Percentiles rank a stretch among this genome's conserved stretches.
Evolutionary conservation across 2,888 invertebrate species (phyloP).

Genomic region (Pammene aurita): DNA sequence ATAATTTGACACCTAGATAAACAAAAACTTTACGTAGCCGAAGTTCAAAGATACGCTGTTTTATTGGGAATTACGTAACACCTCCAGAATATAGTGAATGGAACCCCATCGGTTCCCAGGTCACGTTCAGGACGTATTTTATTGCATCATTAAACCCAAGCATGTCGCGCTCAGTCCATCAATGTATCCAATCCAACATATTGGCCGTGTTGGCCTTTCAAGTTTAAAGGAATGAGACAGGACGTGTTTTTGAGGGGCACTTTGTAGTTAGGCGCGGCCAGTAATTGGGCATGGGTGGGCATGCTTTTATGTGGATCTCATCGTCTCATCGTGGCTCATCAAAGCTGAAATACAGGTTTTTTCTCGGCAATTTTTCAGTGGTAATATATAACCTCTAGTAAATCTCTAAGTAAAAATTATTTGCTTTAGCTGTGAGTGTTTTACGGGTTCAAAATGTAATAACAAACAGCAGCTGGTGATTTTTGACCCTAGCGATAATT

Average conservation of each 20-base stretch:
- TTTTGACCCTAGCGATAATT: too few species aligned
- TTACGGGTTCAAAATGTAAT: too few species aligned
- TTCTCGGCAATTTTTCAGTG: too few species aligned
- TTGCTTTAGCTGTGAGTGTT: too few species aligned
- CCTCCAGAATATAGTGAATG: constrained; percentile 6
- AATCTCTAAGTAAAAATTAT: too few species aligned
- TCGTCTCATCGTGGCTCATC: too few species aligned
- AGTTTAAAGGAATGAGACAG: constrained; percentile 17
- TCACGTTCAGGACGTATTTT: constrained; percentile 67
- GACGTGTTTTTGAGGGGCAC: constrained; percentile 2
- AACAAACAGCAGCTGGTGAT: too few species aligned
- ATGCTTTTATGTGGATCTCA: not conserved
- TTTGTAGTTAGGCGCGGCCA: not conserved
- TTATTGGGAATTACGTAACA: not conserved
- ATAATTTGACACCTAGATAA: not conserved
- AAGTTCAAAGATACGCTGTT: not conserved
- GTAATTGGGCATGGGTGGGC: constrained; percentile 1
- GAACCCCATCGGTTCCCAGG: constrained; percentile 47
- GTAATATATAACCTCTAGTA: too few species aligned
- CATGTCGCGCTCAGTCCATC: constrained; percentile 61
- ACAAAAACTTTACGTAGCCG: not conserved
- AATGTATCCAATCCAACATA: constrained; percentile 56
- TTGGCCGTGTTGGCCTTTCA: constrained; percentile 36
- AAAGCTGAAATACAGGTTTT: too few species aligned
- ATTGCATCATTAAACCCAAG: constrained; percentile 68